phyloP scores from a whole-genome alignment of 2,888 invertebrate genomes.

The Lasioglossum malachurum region DNA sequence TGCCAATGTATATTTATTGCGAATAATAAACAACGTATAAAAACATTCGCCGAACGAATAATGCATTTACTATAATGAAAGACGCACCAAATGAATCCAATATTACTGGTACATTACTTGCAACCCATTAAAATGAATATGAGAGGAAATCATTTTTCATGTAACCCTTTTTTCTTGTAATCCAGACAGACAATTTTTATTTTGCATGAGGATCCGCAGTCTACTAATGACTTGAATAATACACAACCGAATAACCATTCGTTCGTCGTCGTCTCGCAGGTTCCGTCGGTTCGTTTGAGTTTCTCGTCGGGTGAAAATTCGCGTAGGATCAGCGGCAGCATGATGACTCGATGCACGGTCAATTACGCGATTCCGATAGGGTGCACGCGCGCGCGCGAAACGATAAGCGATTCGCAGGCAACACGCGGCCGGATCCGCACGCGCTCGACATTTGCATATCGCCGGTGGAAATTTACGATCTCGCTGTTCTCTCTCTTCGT shows the following conservation, averaged over 20 bases:
- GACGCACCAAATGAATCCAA: too few species aligned
- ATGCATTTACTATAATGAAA: too few species aligned
- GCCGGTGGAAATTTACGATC: slow-evolving; percentile 15
- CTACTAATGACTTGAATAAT: too few species aligned
- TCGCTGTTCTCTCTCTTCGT: neutral
- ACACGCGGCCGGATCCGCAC: slow-evolving; percentile 13
- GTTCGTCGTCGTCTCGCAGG: neutral
- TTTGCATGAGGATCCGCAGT: too few species aligned
- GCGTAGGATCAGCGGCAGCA: neutral
- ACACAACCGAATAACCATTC: neutral
- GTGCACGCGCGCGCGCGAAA: slow-evolving; percentile 12
- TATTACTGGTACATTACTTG: too few species aligned
- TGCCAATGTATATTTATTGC: too few species aligned
- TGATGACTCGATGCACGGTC: slow-evolving; percentile 48
- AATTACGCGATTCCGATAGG: slow-evolving; percentile 51
- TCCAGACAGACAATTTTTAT: too few species aligned
- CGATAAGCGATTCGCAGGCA: slow-evolving; percentile 22
- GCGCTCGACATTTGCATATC: slow-evolving; percentile 47
- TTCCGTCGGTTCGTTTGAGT: neutral
- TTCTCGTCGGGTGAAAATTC: neutral
- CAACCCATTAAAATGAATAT: too few species aligned
- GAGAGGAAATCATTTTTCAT: too few species aligned
- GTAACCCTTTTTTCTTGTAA: too few species aligned
- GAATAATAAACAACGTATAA: neutral
- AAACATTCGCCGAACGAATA: neutral